Conservation (phyloP, 2,797 vertebrate genomes). For the Pangasius larnaudii region DNA sequence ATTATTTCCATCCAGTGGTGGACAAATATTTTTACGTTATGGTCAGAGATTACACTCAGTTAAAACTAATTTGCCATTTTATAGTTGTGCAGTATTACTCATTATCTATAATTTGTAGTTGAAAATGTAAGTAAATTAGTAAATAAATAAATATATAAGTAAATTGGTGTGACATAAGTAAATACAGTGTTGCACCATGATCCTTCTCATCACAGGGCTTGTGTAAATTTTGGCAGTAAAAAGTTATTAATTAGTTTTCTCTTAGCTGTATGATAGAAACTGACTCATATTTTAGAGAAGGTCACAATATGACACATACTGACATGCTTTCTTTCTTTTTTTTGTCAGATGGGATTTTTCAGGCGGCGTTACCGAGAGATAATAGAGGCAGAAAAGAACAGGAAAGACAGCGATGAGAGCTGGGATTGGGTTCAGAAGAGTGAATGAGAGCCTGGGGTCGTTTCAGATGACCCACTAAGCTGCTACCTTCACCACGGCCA, state of each 20-base stretch:
- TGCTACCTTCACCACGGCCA: conserved; percentile 62
- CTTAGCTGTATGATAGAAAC: background rate
- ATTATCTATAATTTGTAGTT: background rate
- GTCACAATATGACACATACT: background rate
- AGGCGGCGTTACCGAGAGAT: conserved; percentile 96
- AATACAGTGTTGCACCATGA: background rate
- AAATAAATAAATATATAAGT: background rate
- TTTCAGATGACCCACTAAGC: conserved; percentile 81
- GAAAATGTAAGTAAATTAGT: background rate
- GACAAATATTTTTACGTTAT: background rate
- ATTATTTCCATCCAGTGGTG: background rate
- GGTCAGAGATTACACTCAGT: background rate
- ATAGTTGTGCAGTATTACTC: background rate
- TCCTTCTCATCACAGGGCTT: background rate
- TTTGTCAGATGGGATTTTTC: conserved; percentile 94
- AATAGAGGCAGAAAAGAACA: conserved; percentile 95
- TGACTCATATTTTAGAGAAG: background rate
- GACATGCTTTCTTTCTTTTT: background rate
- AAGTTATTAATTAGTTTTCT: background rate
- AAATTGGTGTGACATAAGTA: background rate
- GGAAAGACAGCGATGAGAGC: conserved; percentile 95
- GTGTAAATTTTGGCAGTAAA: background rate
- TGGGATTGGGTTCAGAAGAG: conserved; percentile 98
- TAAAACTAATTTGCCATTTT: background rate
- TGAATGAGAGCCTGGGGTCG: conserved; percentile 75